Evolutionary conservation across 2,113 vertebrate species (phyloP).

Genomic region (Macroglossus sobrinus): DNA sequence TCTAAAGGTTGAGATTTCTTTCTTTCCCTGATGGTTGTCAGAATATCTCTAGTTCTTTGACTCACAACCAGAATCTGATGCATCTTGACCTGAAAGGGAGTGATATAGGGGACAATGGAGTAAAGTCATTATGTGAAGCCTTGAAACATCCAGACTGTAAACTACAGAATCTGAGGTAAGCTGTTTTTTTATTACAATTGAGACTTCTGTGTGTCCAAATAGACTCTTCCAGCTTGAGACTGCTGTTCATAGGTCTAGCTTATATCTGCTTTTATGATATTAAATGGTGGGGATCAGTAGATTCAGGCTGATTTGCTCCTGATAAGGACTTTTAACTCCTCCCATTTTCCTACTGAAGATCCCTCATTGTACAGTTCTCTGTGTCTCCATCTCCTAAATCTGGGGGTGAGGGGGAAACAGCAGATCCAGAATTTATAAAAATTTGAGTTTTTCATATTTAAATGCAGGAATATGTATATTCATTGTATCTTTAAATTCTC

Average conservation of each 20-base stretch:
- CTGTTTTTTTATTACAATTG: not conserved
- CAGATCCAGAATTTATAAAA: not conserved
- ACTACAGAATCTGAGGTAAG: conserved; percentile 64
- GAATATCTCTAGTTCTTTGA: conserved; percentile 27
- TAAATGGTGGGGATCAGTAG: not conserved
- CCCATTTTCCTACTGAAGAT: not conserved
- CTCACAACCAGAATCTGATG: conserved; percentile 30
- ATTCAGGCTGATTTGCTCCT: not conserved
- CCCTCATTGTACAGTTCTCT: not conserved
- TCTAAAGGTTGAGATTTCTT: conserved; percentile 50
- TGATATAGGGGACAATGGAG: not conserved
- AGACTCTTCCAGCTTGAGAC: not conserved
- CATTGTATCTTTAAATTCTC: not conserved
- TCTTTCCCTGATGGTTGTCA: conserved; percentile 13
- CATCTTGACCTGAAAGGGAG: conserved; percentile 62
- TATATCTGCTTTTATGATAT: not conserved
- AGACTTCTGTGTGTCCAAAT: not conserved
- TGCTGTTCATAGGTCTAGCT: not conserved
- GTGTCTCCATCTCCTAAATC: not conserved
- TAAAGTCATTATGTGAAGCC: conserved; percentile 34
- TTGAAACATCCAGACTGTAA: conserved; percentile 47
- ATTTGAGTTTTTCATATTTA: not conserved
- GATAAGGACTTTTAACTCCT: not conserved
- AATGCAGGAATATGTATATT: not conserved
- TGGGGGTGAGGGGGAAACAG: rapidly evolving